Evolutionary conservation across 2,797 vertebrate genomes (phyloP).

Genomic region (Calcarius lapponicus): DNA sequence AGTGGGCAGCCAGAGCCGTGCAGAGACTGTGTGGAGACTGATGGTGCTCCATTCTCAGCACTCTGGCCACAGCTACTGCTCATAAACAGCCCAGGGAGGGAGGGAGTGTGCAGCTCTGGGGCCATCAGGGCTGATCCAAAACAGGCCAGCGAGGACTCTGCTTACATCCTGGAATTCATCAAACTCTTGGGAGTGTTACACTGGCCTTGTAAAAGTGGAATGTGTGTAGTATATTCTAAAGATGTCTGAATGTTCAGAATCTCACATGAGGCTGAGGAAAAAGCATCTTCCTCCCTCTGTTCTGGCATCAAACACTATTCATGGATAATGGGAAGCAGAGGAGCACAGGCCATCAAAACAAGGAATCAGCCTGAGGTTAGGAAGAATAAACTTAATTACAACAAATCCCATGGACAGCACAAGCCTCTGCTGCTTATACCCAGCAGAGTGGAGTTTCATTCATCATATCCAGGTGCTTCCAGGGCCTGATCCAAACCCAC

Average conservation of each 20-base stretch:
- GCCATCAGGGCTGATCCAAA: conserved; percentile 69
- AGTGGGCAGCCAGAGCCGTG: neutral
- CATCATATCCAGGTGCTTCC: neutral
- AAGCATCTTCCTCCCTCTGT: conserved; percentile 5
- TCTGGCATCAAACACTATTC: conserved; percentile 57
- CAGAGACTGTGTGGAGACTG: neutral
- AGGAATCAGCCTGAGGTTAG: conserved; percentile 44
- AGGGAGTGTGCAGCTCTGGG: conserved; percentile 68
- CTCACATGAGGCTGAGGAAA: conserved; percentile 71
- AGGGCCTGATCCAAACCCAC: neutral
- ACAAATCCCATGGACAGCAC: conserved; percentile 19
- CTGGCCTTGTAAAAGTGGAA: conserved; percentile 74
- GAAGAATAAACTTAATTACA: conserved; percentile 42
- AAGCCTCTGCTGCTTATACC: neutral
- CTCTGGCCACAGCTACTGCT: conserved; percentile 59
- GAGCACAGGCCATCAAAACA: conserved; percentile 41
- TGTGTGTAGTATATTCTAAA: conserved; percentile 62
- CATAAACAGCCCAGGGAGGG: conserved; percentile 69
- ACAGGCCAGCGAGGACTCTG: conserved; percentile 69
- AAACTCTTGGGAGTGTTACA: conserved; percentile 71
- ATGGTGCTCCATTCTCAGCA: neutral
- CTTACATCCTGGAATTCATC: conserved; percentile 76
- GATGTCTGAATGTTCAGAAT: conserved; percentile 63
- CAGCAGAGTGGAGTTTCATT: neutral
- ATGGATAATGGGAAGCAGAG: conserved; percentile 76